A percentile compares a stretch with the other conserved stretches of the same genome.
Conservation (phyloP, 2,797 vertebrate species). For the Ataeniobius toweri region DNA sequence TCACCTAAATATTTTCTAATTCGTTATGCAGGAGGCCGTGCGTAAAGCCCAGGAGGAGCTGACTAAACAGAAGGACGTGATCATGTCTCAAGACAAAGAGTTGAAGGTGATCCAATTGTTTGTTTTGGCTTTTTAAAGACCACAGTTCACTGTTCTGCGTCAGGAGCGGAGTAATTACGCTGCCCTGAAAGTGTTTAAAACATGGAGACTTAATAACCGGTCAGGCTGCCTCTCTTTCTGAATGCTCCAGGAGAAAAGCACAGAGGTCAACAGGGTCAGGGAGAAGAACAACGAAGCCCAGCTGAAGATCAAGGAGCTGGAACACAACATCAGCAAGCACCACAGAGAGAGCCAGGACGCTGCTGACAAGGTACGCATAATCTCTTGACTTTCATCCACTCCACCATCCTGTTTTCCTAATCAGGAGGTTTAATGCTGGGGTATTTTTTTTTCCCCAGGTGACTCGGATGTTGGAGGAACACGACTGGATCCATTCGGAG, state of each 20-base stretch:
- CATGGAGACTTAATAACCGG: background rate
- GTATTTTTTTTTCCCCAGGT: conserved; percentile 79
- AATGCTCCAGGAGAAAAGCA: conserved; percentile 74
- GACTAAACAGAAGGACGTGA: conserved; percentile 85
- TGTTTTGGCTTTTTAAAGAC: background rate
- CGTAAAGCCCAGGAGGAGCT: conserved; percentile 88
- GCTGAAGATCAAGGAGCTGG: conserved; percentile 89
- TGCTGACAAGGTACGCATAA: conserved; percentile 68
- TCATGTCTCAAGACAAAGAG: conserved; percentile 84
- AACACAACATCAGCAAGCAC: conserved; percentile 88
- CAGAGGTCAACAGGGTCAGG: conserved; percentile 79
- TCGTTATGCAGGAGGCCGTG: conserved; percentile 81
- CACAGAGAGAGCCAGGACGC: conserved; percentile 87
- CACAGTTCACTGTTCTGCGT: background rate
- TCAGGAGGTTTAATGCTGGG: background rate
- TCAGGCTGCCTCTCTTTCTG: background rate
- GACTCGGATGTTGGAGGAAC: conserved; percentile 86
- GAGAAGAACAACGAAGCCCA: conserved; percentile 88
- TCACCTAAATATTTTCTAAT: background rate
- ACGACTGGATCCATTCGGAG: conserved; percentile 92
- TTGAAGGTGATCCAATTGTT: conserved; percentile 76
- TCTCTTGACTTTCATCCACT: background rate
- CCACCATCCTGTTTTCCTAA: too few species aligned
- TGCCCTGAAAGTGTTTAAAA: background rate
- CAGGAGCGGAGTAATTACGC: background rate